Conservation (phyloP, 2,888 invertebrate genomes). For the Eugnorisma glareosa region DNA sequence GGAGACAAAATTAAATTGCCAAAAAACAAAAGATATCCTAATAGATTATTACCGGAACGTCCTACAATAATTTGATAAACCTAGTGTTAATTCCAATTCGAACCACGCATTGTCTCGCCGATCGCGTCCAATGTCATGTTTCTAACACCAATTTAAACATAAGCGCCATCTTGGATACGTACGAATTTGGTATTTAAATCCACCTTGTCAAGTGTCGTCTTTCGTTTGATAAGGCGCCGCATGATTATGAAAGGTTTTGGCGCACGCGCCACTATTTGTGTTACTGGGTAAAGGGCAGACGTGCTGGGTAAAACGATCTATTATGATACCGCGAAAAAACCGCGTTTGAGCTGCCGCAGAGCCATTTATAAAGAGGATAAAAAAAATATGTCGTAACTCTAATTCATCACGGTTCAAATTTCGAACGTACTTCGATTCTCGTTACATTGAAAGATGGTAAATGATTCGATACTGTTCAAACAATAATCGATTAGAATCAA, state of each 20-base stretch:
- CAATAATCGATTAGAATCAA: constrained; percentile 67
- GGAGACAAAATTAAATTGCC: constrained; percentile 59
- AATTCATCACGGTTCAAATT: constrained; percentile 56
- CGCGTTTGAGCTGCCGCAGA: constrained; percentile 46
- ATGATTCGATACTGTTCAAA: constrained; percentile 64
- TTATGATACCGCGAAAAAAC: constrained; percentile 73
- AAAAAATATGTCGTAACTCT: constrained; percentile 55
- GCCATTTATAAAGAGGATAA: constrained; percentile 12
- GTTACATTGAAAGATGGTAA: constrained; percentile 62
- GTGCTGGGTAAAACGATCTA: constrained; percentile 70
- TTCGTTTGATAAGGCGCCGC: constrained; percentile 61
- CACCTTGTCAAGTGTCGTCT: constrained; percentile 61
- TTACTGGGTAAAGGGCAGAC: constrained; percentile 89
- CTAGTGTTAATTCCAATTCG: constrained; percentile 78
- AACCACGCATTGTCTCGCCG: constrained; percentile 80
- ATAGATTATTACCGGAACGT: constrained; percentile 62
- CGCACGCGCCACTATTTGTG: constrained; percentile 81
- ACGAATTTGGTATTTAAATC: constrained; percentile 70
- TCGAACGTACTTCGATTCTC: constrained; percentile 39
- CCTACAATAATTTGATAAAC: constrained; percentile 64
- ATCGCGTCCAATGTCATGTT: constrained; percentile 83
- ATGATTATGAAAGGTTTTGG: constrained; percentile 76
- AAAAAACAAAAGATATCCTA: constrained; percentile 67
- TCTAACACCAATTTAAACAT: constrained; percentile 77
- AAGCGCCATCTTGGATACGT: constrained; percentile 61